Conservation (phyloP, 2,888 invertebrate species). For the Strigamia maritima region DNA sequence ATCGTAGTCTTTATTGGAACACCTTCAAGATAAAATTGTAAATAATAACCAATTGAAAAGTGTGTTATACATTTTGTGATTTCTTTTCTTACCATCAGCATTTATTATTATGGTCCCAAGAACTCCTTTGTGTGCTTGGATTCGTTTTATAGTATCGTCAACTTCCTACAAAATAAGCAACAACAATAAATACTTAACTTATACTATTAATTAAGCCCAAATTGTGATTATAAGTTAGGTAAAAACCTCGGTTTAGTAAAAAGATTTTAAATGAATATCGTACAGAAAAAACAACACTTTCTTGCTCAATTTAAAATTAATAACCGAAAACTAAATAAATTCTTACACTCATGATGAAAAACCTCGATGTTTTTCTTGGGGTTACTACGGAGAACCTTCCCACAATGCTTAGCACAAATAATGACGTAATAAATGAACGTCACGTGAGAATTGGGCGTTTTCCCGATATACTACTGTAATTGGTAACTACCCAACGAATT, state of each 20-base stretch:
- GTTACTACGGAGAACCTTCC: slow-evolving; percentile 18
- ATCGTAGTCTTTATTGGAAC: slow-evolving; percentile 86
- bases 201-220: not conserved
- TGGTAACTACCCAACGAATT: no score
- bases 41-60: not conserved
- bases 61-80: not conserved
- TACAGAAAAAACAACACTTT: not conserved
- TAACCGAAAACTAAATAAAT: not conserved
- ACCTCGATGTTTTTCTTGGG: not conserved
- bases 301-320: not conserved
- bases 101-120: slow-evolving; percentile 93
- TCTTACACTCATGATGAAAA: not conserved
- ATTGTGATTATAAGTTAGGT: no score
- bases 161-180: slow-evolving; percentile 62
- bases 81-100: slow-evolving; percentile 71
- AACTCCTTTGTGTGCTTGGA: slow-evolving; percentile 90
- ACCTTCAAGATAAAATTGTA: slow-evolving; percentile 56
- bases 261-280: no score
- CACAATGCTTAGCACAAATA: not conserved
- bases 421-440: not conserved
- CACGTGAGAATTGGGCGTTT: not conserved
- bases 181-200: not conserved
- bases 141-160: slow-evolving; percentile 92
- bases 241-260: no score
- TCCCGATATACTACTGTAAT: no score